A percentile compares a stretch with the other conserved stretches of the same genome.
phyloP scores from a whole-genome alignment of 2,113 vertebrate species.

The Cichladusa arquata region DNA sequence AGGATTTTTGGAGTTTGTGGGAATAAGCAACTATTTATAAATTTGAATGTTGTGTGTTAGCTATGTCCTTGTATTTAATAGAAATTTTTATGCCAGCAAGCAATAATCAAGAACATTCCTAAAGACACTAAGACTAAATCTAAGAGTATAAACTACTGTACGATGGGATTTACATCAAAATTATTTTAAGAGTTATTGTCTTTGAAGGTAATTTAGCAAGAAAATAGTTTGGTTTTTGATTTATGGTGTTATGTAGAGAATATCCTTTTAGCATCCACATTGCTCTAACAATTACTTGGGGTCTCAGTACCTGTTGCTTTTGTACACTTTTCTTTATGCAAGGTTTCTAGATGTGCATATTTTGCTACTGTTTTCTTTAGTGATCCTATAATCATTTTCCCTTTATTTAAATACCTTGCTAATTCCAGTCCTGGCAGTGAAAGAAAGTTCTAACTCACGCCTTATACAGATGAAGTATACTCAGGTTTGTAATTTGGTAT shows the following conservation, averaged over 20 bases:
- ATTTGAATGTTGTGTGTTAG: not conserved
- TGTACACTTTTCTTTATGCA: not conserved
- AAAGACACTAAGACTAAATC: not conserved
- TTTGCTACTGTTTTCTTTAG: not conserved
- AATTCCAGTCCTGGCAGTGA: not conserved
- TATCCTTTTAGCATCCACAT: not conserved
- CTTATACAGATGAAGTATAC: not conserved
- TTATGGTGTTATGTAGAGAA: not conserved
- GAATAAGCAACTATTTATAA: not conserved
- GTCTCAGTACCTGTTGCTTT: not conserved
- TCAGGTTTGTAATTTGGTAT: not conserved
- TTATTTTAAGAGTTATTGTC: not conserved
- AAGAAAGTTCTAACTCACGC: not conserved
- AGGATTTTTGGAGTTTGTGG: not conserved
- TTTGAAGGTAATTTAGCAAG: not conserved
- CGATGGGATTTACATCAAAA: not conserved
- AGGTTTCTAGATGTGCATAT: not conserved
- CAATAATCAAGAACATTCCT: not conserved
- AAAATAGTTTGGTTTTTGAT: not conserved
- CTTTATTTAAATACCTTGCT: not conserved
- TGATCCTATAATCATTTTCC: not conserved
- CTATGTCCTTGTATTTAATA: not conserved
- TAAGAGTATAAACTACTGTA: not conserved
- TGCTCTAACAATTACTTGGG: not conserved
- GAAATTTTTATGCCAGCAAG: slow-evolving; percentile 11